Percentiles rank a stretch among this genome's conserved stretches.
These are phyloP conservation scores for Neomorphus geoffroyi DNA, from an alignment of 2,797 vertebrate genomes.

Conservation along the genomic window DNA sequence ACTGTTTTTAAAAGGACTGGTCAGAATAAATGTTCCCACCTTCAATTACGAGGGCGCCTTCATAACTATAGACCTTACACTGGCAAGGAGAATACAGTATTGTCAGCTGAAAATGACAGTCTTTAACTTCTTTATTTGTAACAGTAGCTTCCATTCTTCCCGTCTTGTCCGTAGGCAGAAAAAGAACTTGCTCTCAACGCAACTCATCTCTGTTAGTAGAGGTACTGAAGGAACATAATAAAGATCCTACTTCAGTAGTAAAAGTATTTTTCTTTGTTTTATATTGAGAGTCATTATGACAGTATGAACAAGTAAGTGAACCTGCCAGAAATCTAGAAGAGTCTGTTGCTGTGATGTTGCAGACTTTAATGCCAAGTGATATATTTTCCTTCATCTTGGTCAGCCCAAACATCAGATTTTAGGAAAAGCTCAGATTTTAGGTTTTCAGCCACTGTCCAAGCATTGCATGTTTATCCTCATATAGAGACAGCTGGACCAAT, in stretches of 20 bases:
- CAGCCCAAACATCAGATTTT: constrained; percentile 57
- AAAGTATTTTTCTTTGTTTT: not conserved
- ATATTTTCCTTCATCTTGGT: constrained; percentile 19
- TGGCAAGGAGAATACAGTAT: not conserved
- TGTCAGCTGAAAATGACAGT: not conserved
- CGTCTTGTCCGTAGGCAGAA: not conserved
- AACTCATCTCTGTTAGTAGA: not conserved
- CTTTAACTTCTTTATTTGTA: not conserved
- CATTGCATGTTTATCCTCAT: constrained; percentile 54
- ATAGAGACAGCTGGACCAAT: constrained; percentile 52
- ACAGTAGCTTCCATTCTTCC: not conserved
- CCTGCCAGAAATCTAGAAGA: constrained; percentile 15
- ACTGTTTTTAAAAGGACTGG: not conserved
- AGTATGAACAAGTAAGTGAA: constrained; percentile 10
- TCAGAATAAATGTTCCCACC: not conserved
- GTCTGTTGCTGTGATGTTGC: not conserved
- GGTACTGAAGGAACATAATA: not conserved
- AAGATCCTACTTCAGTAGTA: not conserved
- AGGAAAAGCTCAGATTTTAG: constrained; percentile 50
- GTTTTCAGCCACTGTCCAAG: constrained; percentile 54
- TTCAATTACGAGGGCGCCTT: not conserved
- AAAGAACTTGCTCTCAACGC: not conserved
- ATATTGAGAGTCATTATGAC: not conserved
- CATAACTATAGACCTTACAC: not conserved
- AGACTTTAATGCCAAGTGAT: constrained; percentile 32